A percentile compares a stretch with the other conserved stretches of the same genome.
Conservation (phyloP, 2,113 vertebrate genomes). For the Bothrops jararaca region DNA sequence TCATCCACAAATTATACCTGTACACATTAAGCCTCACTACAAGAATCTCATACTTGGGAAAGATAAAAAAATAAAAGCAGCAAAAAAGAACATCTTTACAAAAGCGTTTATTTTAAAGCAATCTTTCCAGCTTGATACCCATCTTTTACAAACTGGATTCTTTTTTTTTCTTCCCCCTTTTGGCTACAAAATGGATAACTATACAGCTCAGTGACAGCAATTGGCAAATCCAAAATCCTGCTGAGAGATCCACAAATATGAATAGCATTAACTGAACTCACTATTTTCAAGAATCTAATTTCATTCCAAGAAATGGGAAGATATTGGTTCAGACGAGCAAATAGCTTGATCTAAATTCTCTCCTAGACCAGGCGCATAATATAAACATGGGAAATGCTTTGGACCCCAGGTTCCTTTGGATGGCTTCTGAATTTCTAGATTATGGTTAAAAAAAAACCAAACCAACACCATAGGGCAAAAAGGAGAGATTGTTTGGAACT, state of each 20-base stretch:
- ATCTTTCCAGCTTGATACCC: neutral
- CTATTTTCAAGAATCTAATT: neutral
- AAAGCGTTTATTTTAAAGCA: neutral
- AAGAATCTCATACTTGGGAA: neutral
- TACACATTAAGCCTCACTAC: neutral
- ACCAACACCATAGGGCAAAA: neutral
- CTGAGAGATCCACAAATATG: neutral
- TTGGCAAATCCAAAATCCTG: neutral
- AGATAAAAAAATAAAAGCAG: neutral
- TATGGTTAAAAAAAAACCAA: too few species aligned
- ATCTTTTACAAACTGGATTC: neutral
- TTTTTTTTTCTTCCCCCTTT: accelerated
- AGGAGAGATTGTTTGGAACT: neutral
- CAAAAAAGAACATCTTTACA: neutral
- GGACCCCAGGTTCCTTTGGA: neutral
- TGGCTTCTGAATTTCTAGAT: neutral
- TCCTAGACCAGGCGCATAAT: neutral
- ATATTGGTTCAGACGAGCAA: neutral
- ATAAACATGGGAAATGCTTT: neutral
- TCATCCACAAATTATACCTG: neutral
- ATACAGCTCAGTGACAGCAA: neutral
- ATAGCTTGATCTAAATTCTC: neutral
- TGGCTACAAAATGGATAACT: neutral
- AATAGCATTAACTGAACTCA: neutral
- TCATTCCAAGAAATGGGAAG: neutral